A percentile compares a stretch with the other conserved stretches of the same genome.
phyloP scores from a whole-genome alignment of 2,888 invertebrate genomes.

The Agonum fuliginosum region DNA sequence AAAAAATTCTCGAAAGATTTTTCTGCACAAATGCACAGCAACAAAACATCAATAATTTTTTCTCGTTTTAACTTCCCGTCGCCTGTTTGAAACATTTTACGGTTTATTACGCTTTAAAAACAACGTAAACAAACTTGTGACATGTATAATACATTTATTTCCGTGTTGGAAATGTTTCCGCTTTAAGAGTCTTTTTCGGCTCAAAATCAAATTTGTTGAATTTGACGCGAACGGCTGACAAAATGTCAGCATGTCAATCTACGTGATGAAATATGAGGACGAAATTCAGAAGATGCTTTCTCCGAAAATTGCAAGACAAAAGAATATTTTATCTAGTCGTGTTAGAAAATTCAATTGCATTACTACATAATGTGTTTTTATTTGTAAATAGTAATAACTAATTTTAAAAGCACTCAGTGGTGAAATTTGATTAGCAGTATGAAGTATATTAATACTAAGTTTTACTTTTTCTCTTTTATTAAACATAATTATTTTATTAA shows the following conservation, averaged over 20 bases:
- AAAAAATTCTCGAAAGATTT: too few relatives aligned
- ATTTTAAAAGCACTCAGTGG: too few relatives aligned
- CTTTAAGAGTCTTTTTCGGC: neutral
- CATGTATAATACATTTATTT: slow-evolving; percentile 6
- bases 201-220: slow-evolving; percentile 19
- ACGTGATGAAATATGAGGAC: neutral
- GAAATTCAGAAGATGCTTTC: neutral
- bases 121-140: slow-evolving; percentile 15
- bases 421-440: neutral
- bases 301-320: neutral
- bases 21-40: neutral
- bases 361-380: too few relatives aligned
- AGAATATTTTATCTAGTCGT: neutral
- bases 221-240: neutral
- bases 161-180: too few relatives aligned
- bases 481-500: neutral
- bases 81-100: neutral
- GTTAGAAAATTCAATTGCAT: too few relatives aligned
- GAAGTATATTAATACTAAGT: neutral
- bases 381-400: too few relatives aligned
- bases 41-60: neutral
- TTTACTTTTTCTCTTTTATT: neutral
- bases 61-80: neutral
- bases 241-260: slow-evolving; percentile 31
- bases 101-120: neutral